These are phyloP conservation scores for Dendroctonus ponderosae DNA, from an alignment of 1,140 invertebrate species.

Conservation along the genomic window DNA sequence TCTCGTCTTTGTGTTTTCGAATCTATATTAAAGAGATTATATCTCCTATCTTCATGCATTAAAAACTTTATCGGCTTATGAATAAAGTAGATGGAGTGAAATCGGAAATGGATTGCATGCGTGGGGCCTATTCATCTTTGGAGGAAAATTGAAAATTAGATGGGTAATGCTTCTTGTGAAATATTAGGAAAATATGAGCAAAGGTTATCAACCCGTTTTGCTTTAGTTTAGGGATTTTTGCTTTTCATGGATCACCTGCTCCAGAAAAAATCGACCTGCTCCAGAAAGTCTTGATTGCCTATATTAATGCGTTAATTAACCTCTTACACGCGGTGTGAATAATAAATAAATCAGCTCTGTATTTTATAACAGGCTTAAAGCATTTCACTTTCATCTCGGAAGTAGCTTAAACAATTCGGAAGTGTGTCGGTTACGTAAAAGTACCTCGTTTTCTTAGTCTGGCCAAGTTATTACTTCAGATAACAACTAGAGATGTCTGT, in stretches of 20 bases:
- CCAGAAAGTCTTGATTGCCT: no score
- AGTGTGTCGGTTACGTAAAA: conserved; percentile 31
- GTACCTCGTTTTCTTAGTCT: conserved; percentile 6
- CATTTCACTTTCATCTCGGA: conserved; percentile 34
- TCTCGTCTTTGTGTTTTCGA: conserved; percentile 26
- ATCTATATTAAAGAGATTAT: conserved; percentile 26
- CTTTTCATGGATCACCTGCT: no score
- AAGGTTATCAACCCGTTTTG: no score
- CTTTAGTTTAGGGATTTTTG: no score
- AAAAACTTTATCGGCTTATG: conserved; percentile 20
- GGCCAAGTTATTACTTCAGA: neutral
- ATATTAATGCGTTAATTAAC: no score
- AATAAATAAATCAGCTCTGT: no score
- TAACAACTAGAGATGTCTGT: neutral
- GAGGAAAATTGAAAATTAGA: no score
- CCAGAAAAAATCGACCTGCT: no score
- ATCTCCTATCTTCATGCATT: conserved; percentile 21
- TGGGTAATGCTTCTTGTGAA: no score
- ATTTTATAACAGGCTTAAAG: neutral
- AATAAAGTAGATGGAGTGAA: conserved; percentile 16
- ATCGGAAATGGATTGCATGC: conserved; percentile 10
- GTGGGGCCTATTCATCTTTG: neutral
- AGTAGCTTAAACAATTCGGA: conserved; percentile 20
- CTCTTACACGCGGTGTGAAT: no score
- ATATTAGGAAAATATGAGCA: no score